Conservation (phyloP, 2,797 vertebrate genomes). For the Amazona finschi region DNA sequence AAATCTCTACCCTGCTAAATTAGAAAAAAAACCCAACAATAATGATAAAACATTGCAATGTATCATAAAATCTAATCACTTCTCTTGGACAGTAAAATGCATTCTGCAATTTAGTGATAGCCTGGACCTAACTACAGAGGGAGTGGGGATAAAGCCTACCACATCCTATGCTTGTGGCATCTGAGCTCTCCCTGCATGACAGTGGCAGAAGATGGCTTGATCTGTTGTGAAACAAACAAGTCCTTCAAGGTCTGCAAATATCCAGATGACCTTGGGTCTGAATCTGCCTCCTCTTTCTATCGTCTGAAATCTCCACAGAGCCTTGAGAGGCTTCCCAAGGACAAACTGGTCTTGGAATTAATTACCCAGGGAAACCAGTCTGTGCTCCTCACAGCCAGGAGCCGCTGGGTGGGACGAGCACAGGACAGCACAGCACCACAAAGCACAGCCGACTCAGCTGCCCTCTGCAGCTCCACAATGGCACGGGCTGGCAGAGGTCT, state of each 20-base stretch:
- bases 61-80: not conserved
- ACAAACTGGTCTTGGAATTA: not conserved
- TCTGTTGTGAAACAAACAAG: not conserved
- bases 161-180: not conserved
- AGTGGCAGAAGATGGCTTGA: fast-evolving
- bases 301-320: not conserved
- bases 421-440: not conserved
- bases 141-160: not conserved
- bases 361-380: not conserved
- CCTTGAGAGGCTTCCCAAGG: not conserved
- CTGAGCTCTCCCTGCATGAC: not conserved
- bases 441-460: fast-evolving
- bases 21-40: not conserved
- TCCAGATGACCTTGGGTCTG: not conserved
- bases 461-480: fast-evolving
- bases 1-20: constrained; percentile 80
- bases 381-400: not conserved
- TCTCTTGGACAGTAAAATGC: not conserved
- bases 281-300: not conserved
- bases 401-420: not conserved
- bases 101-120: not conserved
- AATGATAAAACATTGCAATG: not conserved
- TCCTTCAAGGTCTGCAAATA: not conserved
- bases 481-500: not conserved
- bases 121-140: not conserved